Evolutionary conservation across 1,140 invertebrate genomes (phyloP).

Genomic region (Drosophila ogumai): DNA sequence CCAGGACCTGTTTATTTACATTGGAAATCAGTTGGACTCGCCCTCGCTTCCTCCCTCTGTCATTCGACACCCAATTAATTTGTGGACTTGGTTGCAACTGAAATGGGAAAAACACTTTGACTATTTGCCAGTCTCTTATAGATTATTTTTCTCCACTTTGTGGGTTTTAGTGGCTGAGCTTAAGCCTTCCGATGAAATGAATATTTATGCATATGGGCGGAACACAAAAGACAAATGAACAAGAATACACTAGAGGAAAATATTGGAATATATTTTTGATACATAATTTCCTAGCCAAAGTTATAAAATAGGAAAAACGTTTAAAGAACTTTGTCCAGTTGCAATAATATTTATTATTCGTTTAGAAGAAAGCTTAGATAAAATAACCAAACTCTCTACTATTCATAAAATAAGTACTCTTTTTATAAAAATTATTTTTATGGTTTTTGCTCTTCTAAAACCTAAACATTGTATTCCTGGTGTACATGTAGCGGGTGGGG

Average conservation of each 20-base stretch:
- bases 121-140: conserved; percentile 18
- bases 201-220: conserved; percentile 31
- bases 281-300: too few relatives aligned
- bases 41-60: background rate
- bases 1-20: conserved; percentile 49
- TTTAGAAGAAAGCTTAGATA: background rate
- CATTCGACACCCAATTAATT: conserved; percentile 36
- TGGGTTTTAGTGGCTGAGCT: conserved; percentile 19
- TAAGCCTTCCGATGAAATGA: conserved; percentile 27
- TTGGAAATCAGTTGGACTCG: conserved; percentile 43
- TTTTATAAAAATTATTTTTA: background rate
- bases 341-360: background rate
- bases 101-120: conserved; percentile 30
- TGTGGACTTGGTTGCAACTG: conserved; percentile 29
- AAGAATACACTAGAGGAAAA: background rate
- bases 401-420: background rate
- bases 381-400: too few relatives aligned
- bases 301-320: background rate
- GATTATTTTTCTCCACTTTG: conserved; percentile 40
- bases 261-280: too few relatives aligned
- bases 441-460: too few relatives aligned
- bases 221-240: conserved; percentile 17
- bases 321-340: background rate
- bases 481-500: background rate
- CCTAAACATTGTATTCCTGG: background rate